Evolutionary conservation across 2,888 invertebrate species (phyloP).

Genomic region (Amphipoea lucens): DNA sequence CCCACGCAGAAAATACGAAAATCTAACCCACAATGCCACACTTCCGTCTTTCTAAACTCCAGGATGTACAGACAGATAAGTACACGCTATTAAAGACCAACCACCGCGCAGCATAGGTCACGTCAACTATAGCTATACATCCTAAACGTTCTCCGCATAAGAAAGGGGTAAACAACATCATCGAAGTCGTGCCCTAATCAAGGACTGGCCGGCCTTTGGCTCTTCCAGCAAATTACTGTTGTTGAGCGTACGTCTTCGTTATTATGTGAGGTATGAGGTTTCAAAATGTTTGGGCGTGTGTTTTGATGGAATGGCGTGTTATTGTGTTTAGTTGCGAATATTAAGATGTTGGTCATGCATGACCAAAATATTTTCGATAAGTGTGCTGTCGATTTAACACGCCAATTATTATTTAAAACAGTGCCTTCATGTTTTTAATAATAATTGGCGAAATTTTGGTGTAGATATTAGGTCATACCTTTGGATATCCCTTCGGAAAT

Average conservation of each 20-base stretch:
- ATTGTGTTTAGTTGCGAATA: conserved; percentile 49
- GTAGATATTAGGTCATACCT: neutral
- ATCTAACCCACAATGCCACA: neutral
- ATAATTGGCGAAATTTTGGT: neutral
- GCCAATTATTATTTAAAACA: neutral
- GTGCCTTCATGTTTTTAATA: neutral
- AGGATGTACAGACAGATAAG: conserved; percentile 52
- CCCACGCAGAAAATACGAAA: neutral
- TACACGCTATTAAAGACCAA: conserved; percentile 59
- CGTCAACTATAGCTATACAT: conserved; percentile 61
- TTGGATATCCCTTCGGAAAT: neutral
- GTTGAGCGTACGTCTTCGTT: conserved; percentile 62
- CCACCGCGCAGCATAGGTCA: conserved; percentile 64
- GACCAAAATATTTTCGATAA: no score
- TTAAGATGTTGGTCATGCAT: conserved; percentile 24
- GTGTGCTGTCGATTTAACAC: neutral
- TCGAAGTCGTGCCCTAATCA: conserved; percentile 75
- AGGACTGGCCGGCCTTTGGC: conserved; percentile 71
- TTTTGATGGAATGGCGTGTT: conserved; percentile 20
- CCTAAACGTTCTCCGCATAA: conserved; percentile 58
- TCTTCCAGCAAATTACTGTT: conserved; percentile 77
- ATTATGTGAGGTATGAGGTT: conserved; percentile 61
- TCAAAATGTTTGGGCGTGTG: conserved; percentile 43
- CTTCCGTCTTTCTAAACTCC: conserved; percentile 35
- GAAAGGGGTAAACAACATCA: conserved; percentile 74